Percentiles rank a stretch among this genome's conserved stretches.
phyloP scores from a whole-genome alignment of 2,888 invertebrate species.

The Acrocyrtus sp. region DNA sequence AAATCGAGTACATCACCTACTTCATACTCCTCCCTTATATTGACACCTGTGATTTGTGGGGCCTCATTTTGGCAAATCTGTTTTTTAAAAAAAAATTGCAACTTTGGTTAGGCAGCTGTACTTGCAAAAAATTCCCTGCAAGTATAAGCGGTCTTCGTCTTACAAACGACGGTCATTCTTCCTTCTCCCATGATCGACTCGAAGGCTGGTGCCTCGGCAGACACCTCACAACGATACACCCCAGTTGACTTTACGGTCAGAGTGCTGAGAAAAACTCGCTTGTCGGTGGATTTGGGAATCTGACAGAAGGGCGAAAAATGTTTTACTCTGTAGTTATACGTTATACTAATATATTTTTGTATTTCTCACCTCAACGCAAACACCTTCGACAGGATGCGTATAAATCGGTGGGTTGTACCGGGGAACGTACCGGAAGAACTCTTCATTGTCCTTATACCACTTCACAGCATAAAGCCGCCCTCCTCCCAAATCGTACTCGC shows the following conservation, averaged over 20 bases:
- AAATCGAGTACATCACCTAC: constrained; percentile 78
- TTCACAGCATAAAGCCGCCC: constrained; percentile 69
- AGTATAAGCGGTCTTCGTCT: no score
- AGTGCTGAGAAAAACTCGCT: constrained; percentile 48
- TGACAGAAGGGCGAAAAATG: constrained; percentile 3
- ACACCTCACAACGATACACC: constrained; percentile 75
- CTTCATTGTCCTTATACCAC: constrained; percentile 74
- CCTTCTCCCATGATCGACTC: constrained; percentile 79
- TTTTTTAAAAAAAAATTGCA: no score
- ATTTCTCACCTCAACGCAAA: constrained; percentile 78
- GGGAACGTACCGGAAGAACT: constrained; percentile 81
- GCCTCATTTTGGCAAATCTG: constrained; percentile 73
- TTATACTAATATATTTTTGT: background rate
- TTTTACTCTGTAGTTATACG: no score
- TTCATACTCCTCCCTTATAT: constrained; percentile 75
- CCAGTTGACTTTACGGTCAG: constrained; percentile 72
- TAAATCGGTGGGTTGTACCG: constrained; percentile 76
- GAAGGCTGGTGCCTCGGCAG: constrained; percentile 82
- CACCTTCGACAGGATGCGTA: constrained; percentile 77
- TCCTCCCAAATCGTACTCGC: constrained; percentile 75
- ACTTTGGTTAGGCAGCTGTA: no score
- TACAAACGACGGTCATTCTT: constrained; percentile 83
- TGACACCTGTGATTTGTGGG: constrained; percentile 76
- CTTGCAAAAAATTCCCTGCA: no score
- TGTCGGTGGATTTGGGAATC: constrained; percentile 37